These are phyloP conservation scores for Barypeithes pellucidus DNA, from an alignment of 2,888 invertebrate genomes.

Conservation along the genomic window DNA sequence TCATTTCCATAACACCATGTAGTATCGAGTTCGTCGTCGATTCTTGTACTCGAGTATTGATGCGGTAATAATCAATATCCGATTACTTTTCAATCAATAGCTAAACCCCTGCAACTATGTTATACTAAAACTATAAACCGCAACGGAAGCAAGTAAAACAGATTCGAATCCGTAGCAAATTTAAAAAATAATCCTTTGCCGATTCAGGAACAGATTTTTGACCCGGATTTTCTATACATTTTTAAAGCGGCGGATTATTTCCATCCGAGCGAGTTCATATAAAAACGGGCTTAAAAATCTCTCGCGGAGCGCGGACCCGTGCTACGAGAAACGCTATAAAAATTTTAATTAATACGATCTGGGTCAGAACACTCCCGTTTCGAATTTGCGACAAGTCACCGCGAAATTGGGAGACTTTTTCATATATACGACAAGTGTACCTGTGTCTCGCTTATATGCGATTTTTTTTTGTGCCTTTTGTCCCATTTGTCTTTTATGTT, in stretches of 20 bases:
- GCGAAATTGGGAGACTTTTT: slow-evolving; percentile 52
- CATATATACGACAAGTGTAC: slow-evolving; percentile 39
- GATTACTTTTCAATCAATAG: background rate
- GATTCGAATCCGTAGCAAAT: slow-evolving; percentile 26
- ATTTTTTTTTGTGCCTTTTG: background rate
- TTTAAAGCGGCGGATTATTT: slow-evolving; percentile 42
- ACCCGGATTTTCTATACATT: slow-evolving; percentile 44
- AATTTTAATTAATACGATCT: slow-evolving; percentile 54
- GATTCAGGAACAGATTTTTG: slow-evolving; percentile 44
- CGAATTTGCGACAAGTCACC: slow-evolving; percentile 50
- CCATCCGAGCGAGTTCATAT: slow-evolving; percentile 34
- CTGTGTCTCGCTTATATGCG: slow-evolving; percentile 17
- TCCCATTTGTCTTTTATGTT: slow-evolving; percentile 9
- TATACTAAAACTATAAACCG: slow-evolving; percentile 21
- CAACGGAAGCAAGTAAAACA: slow-evolving; percentile 18
- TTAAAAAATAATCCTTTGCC: slow-evolving; percentile 38
- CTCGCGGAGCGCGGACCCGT: slow-evolving; percentile 38
- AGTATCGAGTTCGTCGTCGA: no score
- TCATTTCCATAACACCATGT: no score
- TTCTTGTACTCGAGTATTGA: no score
- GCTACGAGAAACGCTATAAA: slow-evolving; percentile 47
- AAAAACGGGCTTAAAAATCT: slow-evolving; percentile 47
- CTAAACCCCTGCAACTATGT: slow-evolving; percentile 3
- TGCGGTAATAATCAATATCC: no score
- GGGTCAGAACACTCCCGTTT: slow-evolving; percentile 52